Evolutionary conservation across 2,113 vertebrate genomes (phyloP), one percentile per base, ranked within the genome.

Genomic region (Ageneiosus marmoratus): DNA sequence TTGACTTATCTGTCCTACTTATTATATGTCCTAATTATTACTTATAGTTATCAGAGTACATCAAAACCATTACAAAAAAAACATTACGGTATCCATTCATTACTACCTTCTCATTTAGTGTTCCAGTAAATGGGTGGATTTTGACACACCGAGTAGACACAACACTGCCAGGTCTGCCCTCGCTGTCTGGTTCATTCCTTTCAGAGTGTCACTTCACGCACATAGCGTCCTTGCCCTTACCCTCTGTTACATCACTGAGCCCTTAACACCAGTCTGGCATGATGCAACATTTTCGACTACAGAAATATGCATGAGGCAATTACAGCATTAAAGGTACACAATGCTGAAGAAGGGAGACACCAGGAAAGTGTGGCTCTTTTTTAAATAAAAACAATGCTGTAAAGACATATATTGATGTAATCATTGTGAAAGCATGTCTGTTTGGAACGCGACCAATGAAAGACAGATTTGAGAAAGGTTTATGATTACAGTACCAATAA

Each of bases 221-320:
- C 51, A 48, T n/a, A 32, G n/a, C 50, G 88, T 88, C 88, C 81
- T 55, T 80, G 82, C 73, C 89, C 89, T 94, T 94, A 91, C 93
- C 89, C 84, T 77, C 86, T 82, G 83, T 94, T 94, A 93, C 93
- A 94, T 94, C 93, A 94, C 88, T 73, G 88, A 84, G 86, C 86
- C 80, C 87, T 87, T 84, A 87, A 79, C 88, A 81, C 81, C 83
- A 74, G 80, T 83, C 84, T 83, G 85, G 84, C 84, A 81, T 93
- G 91, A 93, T 88, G 92, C 91, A 92, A 92, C 44, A 50, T 20
- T 50, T 76, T 53, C 51, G 16, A 60, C 77, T 81, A 77, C 77
- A 79, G 83, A 77, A 83, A 82, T 74, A 84, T 56, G 56, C 84
- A 79, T 69, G 11, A 48, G 67, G 73, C 75, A 79, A 69, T 75